These are phyloP conservation scores for Spisula subtruncata DNA, from an alignment of 2,888 invertebrate genomes.

Conservation along the genomic window DNA sequence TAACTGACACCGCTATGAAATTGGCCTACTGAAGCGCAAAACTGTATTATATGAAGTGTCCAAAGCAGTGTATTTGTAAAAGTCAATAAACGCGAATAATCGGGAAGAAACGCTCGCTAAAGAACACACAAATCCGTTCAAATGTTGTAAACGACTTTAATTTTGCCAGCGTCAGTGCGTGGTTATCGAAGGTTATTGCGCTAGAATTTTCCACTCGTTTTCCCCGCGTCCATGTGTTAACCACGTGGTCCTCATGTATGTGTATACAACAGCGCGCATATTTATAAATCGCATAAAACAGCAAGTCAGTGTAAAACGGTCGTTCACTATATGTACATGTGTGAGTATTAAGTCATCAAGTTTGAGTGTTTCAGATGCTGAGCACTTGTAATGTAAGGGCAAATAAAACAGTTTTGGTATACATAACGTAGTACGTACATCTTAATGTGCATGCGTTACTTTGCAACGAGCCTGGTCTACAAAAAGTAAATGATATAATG, in stretches of 20 bases:
- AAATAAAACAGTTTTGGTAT: no score
- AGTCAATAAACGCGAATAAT: background rate
- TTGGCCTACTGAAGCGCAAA: slow-evolving; percentile 30
- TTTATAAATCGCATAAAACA: background rate
- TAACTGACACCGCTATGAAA: background rate
- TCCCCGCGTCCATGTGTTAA: background rate
- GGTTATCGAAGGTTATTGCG: background rate
- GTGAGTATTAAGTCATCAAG: no score
- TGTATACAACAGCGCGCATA: background rate
- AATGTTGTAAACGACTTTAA: background rate
- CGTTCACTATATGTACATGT: no score
- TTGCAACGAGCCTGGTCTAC: no score
- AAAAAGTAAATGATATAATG: no score
- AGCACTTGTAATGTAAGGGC: no score
- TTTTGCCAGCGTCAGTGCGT: background rate
- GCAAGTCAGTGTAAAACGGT: no score
- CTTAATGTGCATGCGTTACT: no score
- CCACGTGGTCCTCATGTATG: background rate
- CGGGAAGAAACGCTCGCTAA: background rate
- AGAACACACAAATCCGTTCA: background rate
- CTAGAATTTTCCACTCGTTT: slow-evolving; percentile 13
- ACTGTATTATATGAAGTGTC: background rate
- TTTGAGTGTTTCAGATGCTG: no score
- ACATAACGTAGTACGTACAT: no score
- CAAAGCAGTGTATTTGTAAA: background rate